These are phyloP conservation scores for Stegostoma tigrinum DNA, from an alignment of 2,113 vertebrate genomes.

Conservation along the genomic window DNA sequence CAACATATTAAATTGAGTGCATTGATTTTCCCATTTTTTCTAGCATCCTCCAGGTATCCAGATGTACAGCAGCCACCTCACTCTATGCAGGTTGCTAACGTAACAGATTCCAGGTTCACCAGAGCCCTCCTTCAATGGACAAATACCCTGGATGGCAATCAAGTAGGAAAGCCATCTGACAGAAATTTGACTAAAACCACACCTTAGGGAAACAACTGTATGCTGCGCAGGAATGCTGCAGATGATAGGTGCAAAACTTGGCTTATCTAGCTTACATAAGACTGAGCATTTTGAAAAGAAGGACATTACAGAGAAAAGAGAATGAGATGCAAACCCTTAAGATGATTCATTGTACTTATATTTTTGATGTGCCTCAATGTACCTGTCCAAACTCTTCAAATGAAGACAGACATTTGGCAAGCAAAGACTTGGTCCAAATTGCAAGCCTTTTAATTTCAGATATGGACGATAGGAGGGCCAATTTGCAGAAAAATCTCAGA, in stretches of 20 bases:
- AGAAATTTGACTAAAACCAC: neutral
- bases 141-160: neutral
- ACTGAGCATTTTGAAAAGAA: neutral
- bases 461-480: neutral
- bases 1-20: neutral
- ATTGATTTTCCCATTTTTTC: neutral
- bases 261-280: neutral
- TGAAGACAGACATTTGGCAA: neutral
- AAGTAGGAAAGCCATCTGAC: neutral
- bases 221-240: neutral
- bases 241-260: neutral
- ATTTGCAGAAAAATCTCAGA: neutral
- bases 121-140: neutral
- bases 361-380: neutral
- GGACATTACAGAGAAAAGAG: neutral
- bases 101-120: neutral
- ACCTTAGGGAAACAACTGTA: neutral
- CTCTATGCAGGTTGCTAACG: neutral
- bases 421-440: neutral
- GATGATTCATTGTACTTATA: too few relatives aligned
- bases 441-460: neutral
- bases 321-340: neutral
- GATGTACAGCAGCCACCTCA: neutral
- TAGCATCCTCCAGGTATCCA: neutral
- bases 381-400: neutral